These are phyloP conservation scores for Rotaria macrura DNA, from an alignment of 2,888 invertebrate species.

Conservation along the genomic window DNA sequence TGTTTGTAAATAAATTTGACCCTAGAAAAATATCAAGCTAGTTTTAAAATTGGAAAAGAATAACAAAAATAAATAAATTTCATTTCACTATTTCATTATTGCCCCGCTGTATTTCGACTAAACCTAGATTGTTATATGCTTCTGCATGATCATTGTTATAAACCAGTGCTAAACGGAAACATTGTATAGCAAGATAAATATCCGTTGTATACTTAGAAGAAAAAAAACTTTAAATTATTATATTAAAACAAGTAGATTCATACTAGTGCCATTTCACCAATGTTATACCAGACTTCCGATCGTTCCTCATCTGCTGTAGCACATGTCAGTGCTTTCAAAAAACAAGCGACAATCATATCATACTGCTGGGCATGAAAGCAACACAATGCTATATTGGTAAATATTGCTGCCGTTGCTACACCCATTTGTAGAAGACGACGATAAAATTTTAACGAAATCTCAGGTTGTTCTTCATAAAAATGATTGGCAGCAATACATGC, in stretches of 20 bases:
- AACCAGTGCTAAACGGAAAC: conserved; percentile 65
- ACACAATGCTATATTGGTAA: conserved; percentile 80
- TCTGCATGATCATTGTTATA: conserved; percentile 69
- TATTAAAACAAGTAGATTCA: conserved; percentile 44
- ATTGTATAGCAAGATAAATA: conserved; percentile 66
- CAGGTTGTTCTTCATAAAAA: conserved; percentile 94
- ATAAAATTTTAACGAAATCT: conserved; percentile 85
- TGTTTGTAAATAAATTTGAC: conserved; percentile 61
- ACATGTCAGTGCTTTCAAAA: conserved; percentile 73
- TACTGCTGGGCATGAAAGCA: conserved; percentile 95
- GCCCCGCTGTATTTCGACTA: conserved; percentile 62
- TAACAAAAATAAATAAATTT: too few species aligned
- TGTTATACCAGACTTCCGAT: conserved; percentile 91
- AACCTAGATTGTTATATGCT: conserved; percentile 74
- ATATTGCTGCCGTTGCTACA: conserved; percentile 77
- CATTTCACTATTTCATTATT: conserved; percentile 54
- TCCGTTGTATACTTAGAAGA: conserved; percentile 61
- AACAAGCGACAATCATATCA: conserved; percentile 82
- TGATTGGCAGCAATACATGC: conserved; percentile 90
- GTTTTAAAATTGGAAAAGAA: conserved; percentile 35
- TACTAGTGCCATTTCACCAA: conserved; percentile 84
- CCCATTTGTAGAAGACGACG: conserved; percentile 86
- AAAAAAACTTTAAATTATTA: not conserved
- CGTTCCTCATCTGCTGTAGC: conserved; percentile 59
- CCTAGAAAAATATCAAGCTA: conserved; percentile 43